Base-by-base conservation (phyloP, 1,140 invertebrate genomes). In the Triops longicaudatus region DNA sequence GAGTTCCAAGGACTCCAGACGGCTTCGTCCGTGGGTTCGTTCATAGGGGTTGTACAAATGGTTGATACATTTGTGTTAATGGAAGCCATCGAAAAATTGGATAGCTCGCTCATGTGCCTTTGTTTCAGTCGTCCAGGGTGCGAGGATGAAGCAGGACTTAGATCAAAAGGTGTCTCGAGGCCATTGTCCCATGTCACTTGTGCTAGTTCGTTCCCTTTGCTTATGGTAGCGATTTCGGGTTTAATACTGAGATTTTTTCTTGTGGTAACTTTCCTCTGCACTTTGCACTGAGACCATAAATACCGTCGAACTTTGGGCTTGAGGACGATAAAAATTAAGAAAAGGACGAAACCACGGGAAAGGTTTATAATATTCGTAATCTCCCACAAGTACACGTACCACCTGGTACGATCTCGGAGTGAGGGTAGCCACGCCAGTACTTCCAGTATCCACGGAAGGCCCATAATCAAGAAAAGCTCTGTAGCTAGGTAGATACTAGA, bases 251-350 rank as follows among this genome's bases (percentile, higher is more conserved):
- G 50, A n/a, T 63, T 9, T 63, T 63, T 63, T 63, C 50, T 9
- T 14, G 50, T 63, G 3, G 50, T 22, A 17, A n/a, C 22, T 63
- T 63, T 63, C 6, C 50, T 17, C 10, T 63, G 10, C 14, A 14
- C 17, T 63, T 22, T 63, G 50, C 50, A 63, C 17, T 63, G 9
- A 22, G 50, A 63, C 27, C 74, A 42, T 31, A 75, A 26, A 27
- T 43, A 75, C 9, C 41, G 41, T 43, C 37, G 74, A 42, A 75
- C 44, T 44, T 75, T 75, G 14, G 74, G 74, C 14, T 44, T 41
- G 14, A 75, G 14, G 37, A 75, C 26, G 14, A 75, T 42, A 26
- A 75, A 75, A 14, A 75, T 75, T 41, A 75, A 41, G 74, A 75
- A 75, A 3, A 75, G 37, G 41, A 75, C 17, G 17, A 75, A 41